phyloP scores from a whole-genome alignment of 2,797 vertebrate genomes.

The Morus bassanus region DNA sequence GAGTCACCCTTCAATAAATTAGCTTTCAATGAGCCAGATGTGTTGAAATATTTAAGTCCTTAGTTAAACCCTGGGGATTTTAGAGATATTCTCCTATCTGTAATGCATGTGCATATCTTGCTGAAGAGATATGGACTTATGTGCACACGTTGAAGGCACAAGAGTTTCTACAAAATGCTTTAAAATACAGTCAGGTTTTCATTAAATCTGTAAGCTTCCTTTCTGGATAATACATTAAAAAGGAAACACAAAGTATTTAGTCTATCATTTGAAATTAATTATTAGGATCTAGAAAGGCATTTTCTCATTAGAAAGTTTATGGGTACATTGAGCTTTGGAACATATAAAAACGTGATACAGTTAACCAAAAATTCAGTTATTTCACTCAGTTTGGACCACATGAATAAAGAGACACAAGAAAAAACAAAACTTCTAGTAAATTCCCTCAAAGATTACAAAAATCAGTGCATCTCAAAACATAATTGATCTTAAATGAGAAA shows the following conservation, averaged over 20 bases:
- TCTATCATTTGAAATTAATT: neutral
- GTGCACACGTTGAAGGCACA: neutral
- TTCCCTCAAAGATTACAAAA: neutral
- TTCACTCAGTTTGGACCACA: neutral
- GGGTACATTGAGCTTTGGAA: neutral
- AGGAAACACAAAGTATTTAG: neutral
- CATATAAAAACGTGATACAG: neutral
- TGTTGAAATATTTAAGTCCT: constrained; percentile 41
- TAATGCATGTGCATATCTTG: neutral
- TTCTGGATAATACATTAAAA: neutral
- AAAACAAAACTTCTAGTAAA: neutral
- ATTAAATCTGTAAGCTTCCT: neutral
- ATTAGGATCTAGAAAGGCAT: neutral
- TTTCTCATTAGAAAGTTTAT: neutral
- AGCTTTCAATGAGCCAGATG: constrained; percentile 39
- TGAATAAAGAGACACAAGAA: neutral
- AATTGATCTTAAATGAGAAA: neutral
- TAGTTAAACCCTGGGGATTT: constrained; percentile 15
- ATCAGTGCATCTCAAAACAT: neutral
- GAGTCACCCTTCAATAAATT: constrained; percentile 39
- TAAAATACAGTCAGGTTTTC: neutral
- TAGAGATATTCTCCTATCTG: neutral
- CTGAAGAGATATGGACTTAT: neutral
- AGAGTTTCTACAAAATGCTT: neutral
- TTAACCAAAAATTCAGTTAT: neutral